Percentiles rank a stretch among this genome's conserved stretches.
Conservation (phyloP, 2,888 invertebrate species). For the Caenorhabditis becei region DNA sequence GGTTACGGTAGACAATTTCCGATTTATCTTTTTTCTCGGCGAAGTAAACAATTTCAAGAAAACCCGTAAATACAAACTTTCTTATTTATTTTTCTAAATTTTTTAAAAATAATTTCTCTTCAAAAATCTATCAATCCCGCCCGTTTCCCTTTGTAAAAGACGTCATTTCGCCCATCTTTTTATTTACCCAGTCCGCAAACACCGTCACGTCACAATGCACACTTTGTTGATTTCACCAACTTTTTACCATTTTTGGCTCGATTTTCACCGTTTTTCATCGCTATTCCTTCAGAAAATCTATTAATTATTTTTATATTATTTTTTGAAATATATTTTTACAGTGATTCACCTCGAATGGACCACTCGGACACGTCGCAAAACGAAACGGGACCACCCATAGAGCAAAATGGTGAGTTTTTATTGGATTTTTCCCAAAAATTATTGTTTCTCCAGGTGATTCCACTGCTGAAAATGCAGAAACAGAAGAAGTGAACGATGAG, state of each 20-base stretch:
- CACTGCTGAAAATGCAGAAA: constrained; percentile 31
- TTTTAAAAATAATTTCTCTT: too few relatives aligned
- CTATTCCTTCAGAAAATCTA: background rate
- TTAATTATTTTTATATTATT: background rate
- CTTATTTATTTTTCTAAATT: too few relatives aligned
- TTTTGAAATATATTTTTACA: background rate
- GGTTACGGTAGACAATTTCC: too few relatives aligned
- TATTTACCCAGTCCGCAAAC: constrained; percentile 24
- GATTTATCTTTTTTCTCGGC: too few relatives aligned
- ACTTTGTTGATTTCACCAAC: background rate
- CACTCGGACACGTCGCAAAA: too few relatives aligned
- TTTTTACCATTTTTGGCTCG: constrained; percentile 4
- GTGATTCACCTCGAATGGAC: background rate
- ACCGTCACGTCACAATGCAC: constrained; percentile 36
- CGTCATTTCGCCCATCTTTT: background rate
- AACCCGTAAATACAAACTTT: too few relatives aligned
- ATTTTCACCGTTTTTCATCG: constrained; percentile 13
- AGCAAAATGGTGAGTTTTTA: constrained; percentile 6
- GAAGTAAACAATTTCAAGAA: too few relatives aligned
- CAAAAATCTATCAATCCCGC: too few relatives aligned
- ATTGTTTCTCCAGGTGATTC: constrained; percentile 9
- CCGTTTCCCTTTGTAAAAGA: background rate
- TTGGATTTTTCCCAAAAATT: background rate
- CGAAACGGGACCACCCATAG: background rate
- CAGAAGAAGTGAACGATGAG: constrained; percentile 47